Evolutionary conservation across 2,888 invertebrate species (phyloP).

Genomic region (Heliconius ismenius): DNA sequence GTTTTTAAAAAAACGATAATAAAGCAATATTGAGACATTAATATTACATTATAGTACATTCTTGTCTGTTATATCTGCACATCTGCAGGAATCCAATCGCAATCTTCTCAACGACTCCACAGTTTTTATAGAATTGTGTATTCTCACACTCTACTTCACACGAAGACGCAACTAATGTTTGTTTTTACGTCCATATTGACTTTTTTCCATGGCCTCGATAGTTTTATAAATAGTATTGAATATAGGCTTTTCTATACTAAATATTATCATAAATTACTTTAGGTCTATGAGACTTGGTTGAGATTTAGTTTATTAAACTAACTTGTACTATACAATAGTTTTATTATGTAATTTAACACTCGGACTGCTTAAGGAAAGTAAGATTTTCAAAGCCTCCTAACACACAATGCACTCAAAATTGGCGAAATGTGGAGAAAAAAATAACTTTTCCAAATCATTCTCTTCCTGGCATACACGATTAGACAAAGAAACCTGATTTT

Average conservation of each 20-base stretch:
- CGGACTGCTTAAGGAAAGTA: too few relatives aligned
- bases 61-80: not conserved
- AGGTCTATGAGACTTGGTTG: not conserved
- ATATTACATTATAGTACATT: not conserved
- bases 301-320: not conserved
- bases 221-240: not conserved
- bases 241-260: not conserved
- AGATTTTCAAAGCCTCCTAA: too few relatives aligned
- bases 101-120: conserved; percentile 30
- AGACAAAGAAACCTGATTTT: too few relatives aligned
- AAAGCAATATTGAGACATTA: not conserved
- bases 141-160: conserved; percentile 76
- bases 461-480: too few relatives aligned
- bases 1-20: not conserved
- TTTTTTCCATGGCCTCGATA: conserved; percentile 28
- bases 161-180: conserved; percentile 50
- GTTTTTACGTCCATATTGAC: conserved; percentile 18
- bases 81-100: conserved; percentile 22
- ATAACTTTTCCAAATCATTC: too few relatives aligned
- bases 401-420: too few relatives aligned
- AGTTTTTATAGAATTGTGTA: conserved; percentile 51
- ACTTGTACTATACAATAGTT: not conserved
- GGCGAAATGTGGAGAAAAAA: too few relatives aligned
- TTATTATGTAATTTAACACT: too few relatives aligned
- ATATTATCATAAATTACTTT: not conserved